Conservation (phyloP, 2,888 invertebrate species). For the Drosophila niveifrons region DNA sequence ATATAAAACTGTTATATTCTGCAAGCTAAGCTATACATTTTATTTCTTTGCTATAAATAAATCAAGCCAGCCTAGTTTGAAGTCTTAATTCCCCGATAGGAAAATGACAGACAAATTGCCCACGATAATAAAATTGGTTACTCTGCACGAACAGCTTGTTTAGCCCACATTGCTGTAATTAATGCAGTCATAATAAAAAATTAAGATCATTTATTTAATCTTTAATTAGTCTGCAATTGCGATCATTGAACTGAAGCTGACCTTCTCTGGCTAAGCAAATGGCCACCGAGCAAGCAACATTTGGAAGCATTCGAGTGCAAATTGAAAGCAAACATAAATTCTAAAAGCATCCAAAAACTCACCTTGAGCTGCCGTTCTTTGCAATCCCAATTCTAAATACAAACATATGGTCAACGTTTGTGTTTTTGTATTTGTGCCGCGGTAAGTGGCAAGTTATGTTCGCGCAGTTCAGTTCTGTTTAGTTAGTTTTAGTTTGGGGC, state of each 20-base stretch:
- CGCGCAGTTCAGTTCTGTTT: conserved; percentile 25
- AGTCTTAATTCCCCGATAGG: too few relatives aligned
- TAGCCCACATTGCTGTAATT: not conserved
- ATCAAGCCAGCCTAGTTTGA: too few relatives aligned
- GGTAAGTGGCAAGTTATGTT: conserved; percentile 23
- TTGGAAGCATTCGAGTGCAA: not conserved
- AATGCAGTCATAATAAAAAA: not conserved
- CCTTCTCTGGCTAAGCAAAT: conserved; percentile 42
- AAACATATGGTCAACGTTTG: conserved; percentile 34
- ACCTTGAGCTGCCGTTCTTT: conserved; percentile 69
- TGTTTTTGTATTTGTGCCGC: conserved; percentile 1
- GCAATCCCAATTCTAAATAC: not conserved
- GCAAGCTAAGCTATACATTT: too few relatives aligned
- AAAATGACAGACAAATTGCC: not conserved
- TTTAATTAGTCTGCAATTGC: not conserved
- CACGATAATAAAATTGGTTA: not conserved
- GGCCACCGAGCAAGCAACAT: not conserved
- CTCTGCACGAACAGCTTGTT: not conserved
- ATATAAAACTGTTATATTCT: too few relatives aligned
- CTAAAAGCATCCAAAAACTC: conserved; percentile 46
- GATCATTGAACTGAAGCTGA: conserved; percentile 25
- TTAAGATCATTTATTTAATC: not conserved
- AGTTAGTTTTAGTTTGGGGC: conserved; percentile 12
- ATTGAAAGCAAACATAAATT: conserved; percentile 30
- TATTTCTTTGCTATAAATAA: too few relatives aligned